A percentile compares a stretch with the other conserved stretches of the same genome.
Evolutionary conservation across 2,113 vertebrate genomes (phyloP).

Genomic region (Sus scrofa): DNA sequence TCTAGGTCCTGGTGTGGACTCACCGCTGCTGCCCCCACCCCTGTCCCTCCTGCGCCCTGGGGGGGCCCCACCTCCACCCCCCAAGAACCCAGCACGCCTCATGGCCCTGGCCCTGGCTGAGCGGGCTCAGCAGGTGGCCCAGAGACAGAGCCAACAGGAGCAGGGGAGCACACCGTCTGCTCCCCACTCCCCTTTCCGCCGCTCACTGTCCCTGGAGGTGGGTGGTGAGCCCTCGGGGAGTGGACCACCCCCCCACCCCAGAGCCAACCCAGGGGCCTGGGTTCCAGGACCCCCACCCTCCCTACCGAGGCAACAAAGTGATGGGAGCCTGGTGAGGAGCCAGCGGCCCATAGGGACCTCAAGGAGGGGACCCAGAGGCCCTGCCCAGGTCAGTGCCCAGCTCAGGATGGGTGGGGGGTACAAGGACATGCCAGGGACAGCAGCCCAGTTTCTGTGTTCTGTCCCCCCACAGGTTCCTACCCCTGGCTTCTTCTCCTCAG

Average conservation of each 20-base stretch:
- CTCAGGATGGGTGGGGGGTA: background rate
- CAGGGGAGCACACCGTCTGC: slow-evolving; percentile 48
- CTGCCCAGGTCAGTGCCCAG: slow-evolving; percentile 73
- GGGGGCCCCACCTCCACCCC: slow-evolving; percentile 89
- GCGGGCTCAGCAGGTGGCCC: slow-evolving; percentile 89
- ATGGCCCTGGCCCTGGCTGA: slow-evolving; percentile 91
- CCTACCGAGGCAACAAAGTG: slow-evolving; percentile 79
- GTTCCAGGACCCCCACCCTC: slow-evolving; percentile 60
- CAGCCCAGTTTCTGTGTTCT: slow-evolving; percentile 45
- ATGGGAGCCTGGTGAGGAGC: slow-evolving; percentile 73
- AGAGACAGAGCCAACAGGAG: slow-evolving; percentile 84
- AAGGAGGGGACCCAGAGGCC: slow-evolving; percentile 67
- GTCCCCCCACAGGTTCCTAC: slow-evolving; percentile 62
- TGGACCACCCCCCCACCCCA: slow-evolving; percentile 82
- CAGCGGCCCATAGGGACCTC: slow-evolving; percentile 73
- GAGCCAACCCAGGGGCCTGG: slow-evolving; percentile 81
- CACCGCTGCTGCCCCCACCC: slow-evolving; percentile 73
- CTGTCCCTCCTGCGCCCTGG: slow-evolving; percentile 85
- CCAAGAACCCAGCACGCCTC: slow-evolving; percentile 90
- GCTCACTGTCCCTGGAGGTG: slow-evolving; percentile 87
- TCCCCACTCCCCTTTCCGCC: slow-evolving; percentile 78
- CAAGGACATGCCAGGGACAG: slow-evolving; percentile 1
- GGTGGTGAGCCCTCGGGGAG: slow-evolving; percentile 80
- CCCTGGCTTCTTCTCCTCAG: slow-evolving; percentile 52
- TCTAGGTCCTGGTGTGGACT: slow-evolving; percentile 81